Evolutionary conservation across 2,113 vertebrate genomes (phyloP).

Genomic region (Tiliqua scincoides): DNA sequence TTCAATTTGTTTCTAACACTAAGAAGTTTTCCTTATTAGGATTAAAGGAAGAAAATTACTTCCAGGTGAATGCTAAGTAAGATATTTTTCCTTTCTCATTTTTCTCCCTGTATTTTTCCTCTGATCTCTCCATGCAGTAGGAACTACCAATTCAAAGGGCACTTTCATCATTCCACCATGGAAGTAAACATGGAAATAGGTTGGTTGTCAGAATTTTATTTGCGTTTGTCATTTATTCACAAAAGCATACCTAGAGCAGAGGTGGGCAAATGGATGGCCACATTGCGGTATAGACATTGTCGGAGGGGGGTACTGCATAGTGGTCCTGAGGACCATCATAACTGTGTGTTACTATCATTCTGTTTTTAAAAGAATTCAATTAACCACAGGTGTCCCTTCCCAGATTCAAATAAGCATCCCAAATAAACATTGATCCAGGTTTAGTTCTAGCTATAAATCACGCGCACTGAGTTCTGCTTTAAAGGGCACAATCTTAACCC

Average conservation of each 20-base stretch:
- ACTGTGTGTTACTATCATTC: too few relatives aligned
- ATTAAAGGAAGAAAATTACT: slow-evolving; percentile 21
- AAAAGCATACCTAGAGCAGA: slow-evolving; percentile 5
- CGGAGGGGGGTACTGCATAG: too few relatives aligned
- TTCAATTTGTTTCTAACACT: neutral
- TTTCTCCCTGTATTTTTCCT: slow-evolving; percentile 5
- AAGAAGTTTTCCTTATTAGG: slow-evolving; percentile 14
- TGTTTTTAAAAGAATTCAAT: too few relatives aligned
- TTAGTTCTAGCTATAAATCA: too few relatives aligned
- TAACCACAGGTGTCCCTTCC: too few relatives aligned
- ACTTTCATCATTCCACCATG: slow-evolving; percentile 22
- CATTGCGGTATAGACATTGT: too few relatives aligned
- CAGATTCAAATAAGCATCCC: too few relatives aligned
- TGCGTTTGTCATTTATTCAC: slow-evolving; percentile 34
- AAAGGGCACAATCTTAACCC: too few relatives aligned
- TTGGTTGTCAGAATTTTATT: neutral
- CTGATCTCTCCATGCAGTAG: slow-evolving; percentile 7
- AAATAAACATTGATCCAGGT: too few relatives aligned
- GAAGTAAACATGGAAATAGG: slow-evolving; percentile 39
- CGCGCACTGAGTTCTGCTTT: too few relatives aligned
- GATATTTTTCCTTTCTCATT: neutral
- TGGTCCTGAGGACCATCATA: too few relatives aligned
- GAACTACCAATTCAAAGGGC: slow-evolving; percentile 12
- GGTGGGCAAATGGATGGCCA: neutral
- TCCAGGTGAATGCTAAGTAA: slow-evolving; percentile 37